These are phyloP conservation scores for Mustela lutreola DNA, from an alignment of 2,113 vertebrate genomes.

Conservation along the genomic window DNA sequence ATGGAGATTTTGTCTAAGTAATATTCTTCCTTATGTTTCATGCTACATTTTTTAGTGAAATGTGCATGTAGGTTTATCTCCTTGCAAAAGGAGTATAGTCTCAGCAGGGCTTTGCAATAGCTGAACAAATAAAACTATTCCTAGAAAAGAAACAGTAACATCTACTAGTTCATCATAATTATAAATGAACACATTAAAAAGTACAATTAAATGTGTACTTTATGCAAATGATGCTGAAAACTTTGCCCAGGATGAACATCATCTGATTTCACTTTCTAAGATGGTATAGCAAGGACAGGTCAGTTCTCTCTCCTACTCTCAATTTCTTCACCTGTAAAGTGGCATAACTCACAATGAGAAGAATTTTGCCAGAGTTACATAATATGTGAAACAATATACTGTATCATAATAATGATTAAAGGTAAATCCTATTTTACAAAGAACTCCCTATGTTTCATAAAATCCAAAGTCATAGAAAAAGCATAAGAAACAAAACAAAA, in stretches of 20 bases:
- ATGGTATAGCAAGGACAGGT: neutral
- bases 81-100: neutral
- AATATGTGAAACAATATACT: neutral
- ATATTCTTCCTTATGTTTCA: neutral
- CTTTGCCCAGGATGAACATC: accelerated
- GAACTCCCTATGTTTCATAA: neutral
- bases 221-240: neutral
- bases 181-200: neutral
- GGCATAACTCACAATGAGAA: accelerated
- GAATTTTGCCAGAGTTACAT: neutral
- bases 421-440: neutral
- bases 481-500: neutral
- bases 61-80: neutral
- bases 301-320: neutral
- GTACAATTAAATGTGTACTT: neutral
- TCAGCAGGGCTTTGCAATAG: neutral
- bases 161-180: neutral
- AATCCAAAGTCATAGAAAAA: neutral
- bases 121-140: constrained; percentile 27
- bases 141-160: neutral
- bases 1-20: neutral
- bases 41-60: neutral
- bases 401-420: neutral
- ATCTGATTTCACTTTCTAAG: no score
- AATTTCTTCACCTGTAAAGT: neutral